Conservation (phyloP, 1,140 invertebrate species). For the Druon quercuslanigerum region DNA sequence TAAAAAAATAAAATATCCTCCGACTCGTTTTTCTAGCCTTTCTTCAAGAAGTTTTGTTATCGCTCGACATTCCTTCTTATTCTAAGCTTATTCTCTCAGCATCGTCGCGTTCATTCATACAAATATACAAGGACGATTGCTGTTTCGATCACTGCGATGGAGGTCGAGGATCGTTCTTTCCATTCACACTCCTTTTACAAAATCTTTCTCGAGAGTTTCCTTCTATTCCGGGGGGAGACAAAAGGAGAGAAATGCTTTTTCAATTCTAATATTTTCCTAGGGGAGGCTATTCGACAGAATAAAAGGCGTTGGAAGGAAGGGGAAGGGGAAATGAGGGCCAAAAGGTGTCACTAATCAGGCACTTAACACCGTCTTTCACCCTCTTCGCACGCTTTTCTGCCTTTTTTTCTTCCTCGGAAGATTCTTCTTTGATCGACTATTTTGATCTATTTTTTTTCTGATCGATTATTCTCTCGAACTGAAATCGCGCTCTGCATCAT, state of each 20-base stretch:
- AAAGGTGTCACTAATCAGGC: constrained; percentile 73
- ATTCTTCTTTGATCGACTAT: constrained; percentile 9
- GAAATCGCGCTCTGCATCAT: constrained; percentile 17
- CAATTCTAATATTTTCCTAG: constrained; percentile 25
- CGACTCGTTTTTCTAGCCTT: constrained; percentile 2
- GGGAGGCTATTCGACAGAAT: constrained; percentile 30
- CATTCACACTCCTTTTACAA: constrained; percentile 5
- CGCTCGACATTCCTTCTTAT: background rate
- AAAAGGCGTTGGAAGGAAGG: constrained; percentile 46
- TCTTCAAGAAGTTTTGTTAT: background rate
- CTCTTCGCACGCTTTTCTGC: constrained; percentile 32
- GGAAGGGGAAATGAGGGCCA: constrained; percentile 57
- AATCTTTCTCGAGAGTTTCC: constrained; percentile 14
- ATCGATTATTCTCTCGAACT: constrained; percentile 18
- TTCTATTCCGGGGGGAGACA: background rate
- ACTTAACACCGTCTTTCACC: constrained; percentile 70
- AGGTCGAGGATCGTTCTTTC: constrained; percentile 11
- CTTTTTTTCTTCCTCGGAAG: constrained; percentile 2
- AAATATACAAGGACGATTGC: constrained; percentile 45
- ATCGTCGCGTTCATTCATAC: constrained; percentile 36
- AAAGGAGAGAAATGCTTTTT: background rate
- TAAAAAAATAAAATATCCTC: background rate
- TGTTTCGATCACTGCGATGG: constrained; percentile 18
- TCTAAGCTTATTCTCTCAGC: constrained; percentile 10
- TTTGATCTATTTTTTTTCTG: constrained; percentile 1